Evolutionary conservation across 2,113 vertebrate genomes (phyloP), one percentile per base, ranked within the genome.

Genomic region (Oncorhynchus clarkii): DNA sequence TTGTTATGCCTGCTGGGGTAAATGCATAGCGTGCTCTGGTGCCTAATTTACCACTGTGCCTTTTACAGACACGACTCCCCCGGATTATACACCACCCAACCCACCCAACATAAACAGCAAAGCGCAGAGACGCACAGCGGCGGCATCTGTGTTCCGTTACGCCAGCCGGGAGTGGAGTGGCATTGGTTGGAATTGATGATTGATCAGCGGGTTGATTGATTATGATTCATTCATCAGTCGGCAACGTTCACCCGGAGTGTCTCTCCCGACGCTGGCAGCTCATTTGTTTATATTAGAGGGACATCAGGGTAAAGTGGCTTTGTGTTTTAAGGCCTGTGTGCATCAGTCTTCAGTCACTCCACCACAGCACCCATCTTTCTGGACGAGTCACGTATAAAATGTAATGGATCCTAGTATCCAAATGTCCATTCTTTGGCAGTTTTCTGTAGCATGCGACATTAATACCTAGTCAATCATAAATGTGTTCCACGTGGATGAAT

Each of bases 221-320:
- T 90, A 85, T 87, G 87, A 79, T 87, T 85, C 76, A 83, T 87
- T 24, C 80, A 67, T 87, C 48, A 81, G 81, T 74, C 72, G 20
- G 51, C 74, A 59, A 71, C 54, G 59, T 67, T 86, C 69, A 79
- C 75, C 67, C 80, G 51, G 34, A 9, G 24, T 34, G 49, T 80
- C 81, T 84, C 73, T 65, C 31, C 62, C 26, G 4, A 75, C 12
- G 62, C 51, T 87, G 82, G 77, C 78, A 90, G 82, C 78, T 88
- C 86, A 85, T 91, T 83, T 91, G 86, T 91, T 89, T 86, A 75
- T 81, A 84, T 89, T 83, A 78, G 66, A 66, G 71, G 31, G 1
- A 26, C 22, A 70, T 31, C 18, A 24, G 78, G 72, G 29, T 7
- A 51, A 79, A 64, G 39, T 69, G 48, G 5, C 39, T 27, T 54